These are phyloP conservation scores for Alviniconcha strummeri DNA, from an alignment of 2,888 invertebrate species.

Conservation along the genomic window DNA sequence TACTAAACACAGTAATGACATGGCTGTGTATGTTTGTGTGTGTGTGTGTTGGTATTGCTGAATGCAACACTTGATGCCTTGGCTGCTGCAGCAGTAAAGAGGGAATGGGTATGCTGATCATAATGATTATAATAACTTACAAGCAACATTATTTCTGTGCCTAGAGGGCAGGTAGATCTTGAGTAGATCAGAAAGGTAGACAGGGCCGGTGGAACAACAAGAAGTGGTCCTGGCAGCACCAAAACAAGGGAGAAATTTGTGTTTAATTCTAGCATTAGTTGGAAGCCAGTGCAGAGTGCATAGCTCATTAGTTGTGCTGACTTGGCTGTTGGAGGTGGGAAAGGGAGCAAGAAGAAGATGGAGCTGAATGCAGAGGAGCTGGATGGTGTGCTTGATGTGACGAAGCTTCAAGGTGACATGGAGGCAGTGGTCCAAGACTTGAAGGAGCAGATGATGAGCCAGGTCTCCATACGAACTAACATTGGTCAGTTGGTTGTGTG, in stretches of 20 bases:
- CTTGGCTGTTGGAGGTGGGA: constrained; percentile 5
- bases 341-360: constrained; percentile 74
- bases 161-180: too few species aligned
- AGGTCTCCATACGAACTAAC: constrained; percentile 86
- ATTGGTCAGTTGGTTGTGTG: constrained; percentile 76
- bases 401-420: constrained; percentile 82
- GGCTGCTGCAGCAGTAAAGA: not conserved
- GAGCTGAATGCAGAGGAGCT: constrained; percentile 84
- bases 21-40: not conserved
- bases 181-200: too few species aligned
- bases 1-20: too few species aligned
- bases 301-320: too few species aligned
- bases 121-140: not conserved
- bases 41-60: not conserved
- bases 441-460: constrained; percentile 86
- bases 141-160: too few species aligned
- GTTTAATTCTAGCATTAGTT: too few species aligned
- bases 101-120: too few species aligned
- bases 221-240: too few species aligned
- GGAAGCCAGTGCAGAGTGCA: too few species aligned
- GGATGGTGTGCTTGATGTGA: constrained; percentile 82
- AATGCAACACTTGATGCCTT: not conserved
- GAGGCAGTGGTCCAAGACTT: constrained; percentile 81
- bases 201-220: too few species aligned
- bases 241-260: too few species aligned